These are phyloP conservation scores for Erythrocercus mccallii DNA, from an alignment of 2,113 vertebrate genomes.

Conservation along the genomic window DNA sequence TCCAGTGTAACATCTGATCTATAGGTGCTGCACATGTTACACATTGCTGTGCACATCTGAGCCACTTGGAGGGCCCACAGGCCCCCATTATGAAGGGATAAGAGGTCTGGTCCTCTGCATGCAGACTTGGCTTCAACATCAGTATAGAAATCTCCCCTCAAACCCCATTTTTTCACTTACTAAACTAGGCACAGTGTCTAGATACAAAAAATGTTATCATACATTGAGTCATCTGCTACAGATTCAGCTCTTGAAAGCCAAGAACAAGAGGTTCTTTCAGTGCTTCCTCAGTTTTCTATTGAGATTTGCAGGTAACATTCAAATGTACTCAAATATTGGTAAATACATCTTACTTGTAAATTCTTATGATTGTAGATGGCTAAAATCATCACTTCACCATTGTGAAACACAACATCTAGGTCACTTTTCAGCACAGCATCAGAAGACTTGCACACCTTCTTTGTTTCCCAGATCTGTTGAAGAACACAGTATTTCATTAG, in stretches of 20 bases:
- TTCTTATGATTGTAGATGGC: constrained; percentile 85
- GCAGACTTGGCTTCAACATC: neutral
- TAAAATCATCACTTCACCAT: constrained; percentile 77
- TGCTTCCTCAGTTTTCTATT: neutral
- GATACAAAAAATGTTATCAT: neutral
- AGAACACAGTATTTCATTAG: neutral
- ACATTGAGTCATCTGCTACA: neutral
- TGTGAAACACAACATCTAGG: constrained; percentile 83
- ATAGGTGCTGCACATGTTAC: fast-evolving
- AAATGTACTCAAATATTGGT: neutral
- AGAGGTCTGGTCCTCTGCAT: neutral
- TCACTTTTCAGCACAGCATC: constrained; percentile 86
- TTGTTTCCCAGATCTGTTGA: constrained; percentile 90
- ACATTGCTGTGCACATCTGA: neutral
- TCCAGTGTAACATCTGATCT: neutral
- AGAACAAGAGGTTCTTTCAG: neutral
- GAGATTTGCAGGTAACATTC: neutral
- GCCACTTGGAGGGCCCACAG: neutral
- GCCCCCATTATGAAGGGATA: neutral
- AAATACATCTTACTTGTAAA: constrained; percentile 79
- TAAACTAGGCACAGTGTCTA: neutral
- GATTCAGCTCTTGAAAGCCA: neutral
- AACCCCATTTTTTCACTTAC: neutral
- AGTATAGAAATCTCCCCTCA: neutral
- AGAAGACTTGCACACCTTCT: constrained; percentile 86